phyloP scores from a whole-genome alignment of 2,113 vertebrate species.

The Archilochus colubris region DNA sequence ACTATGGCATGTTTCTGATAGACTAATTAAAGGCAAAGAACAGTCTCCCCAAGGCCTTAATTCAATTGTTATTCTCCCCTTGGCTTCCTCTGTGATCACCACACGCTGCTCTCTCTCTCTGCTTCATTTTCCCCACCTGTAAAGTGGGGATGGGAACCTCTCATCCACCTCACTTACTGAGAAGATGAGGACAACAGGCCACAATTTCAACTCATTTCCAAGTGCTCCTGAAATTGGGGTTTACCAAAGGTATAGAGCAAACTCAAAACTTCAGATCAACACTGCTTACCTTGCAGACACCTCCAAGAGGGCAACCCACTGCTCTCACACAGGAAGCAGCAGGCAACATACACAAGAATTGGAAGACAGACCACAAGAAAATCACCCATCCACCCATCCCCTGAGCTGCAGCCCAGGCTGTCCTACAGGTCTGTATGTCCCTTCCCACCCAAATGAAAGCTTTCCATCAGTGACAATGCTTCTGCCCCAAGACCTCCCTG shows the following conservation, averaged over 20 bases:
- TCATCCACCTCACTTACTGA: neutral
- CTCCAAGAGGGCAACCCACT: neutral
- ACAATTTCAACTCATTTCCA: neutral
- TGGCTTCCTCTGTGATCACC: neutral
- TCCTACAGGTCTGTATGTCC: neutral
- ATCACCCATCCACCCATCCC: neutral
- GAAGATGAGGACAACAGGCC: fast-evolving
- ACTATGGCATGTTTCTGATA: neutral
- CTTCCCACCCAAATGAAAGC: neutral
- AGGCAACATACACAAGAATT: fast-evolving
- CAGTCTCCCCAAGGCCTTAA: neutral
- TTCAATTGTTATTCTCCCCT: neutral
- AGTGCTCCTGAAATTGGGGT: neutral
- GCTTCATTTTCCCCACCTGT: neutral
- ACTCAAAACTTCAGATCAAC: neutral
- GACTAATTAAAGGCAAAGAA: constrained; percentile 20
- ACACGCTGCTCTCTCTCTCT: neutral
- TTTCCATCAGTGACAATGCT: fast-evolving
- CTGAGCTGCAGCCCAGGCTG: neutral
- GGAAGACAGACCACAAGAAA: neutral
- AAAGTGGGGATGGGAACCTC: neutral
- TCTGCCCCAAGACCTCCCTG: neutral
- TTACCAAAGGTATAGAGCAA: neutral
- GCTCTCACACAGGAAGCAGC: neutral
- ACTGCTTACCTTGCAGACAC: neutral